A percentile compares a stretch with the other conserved stretches of the same genome.
These are phyloP conservation scores for Thumatha senex DNA, from an alignment of 2,888 invertebrate genomes.

Conservation along the genomic window DNA sequence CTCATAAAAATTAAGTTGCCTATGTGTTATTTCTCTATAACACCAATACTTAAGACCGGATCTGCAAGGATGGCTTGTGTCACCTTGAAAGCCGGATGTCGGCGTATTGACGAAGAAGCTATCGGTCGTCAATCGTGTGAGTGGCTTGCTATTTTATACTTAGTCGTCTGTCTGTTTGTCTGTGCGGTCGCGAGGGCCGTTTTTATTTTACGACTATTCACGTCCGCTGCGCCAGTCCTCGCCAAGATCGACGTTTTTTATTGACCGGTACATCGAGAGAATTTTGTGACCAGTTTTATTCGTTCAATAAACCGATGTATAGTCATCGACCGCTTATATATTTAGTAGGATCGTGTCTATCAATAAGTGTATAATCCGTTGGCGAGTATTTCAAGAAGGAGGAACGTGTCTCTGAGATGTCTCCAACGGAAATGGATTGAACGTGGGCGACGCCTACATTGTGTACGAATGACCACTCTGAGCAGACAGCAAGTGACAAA, in stretches of 20 bases:
- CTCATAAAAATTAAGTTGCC: background rate
- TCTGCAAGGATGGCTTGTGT: slow-evolving; percentile 76
- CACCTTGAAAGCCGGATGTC: slow-evolving; percentile 82
- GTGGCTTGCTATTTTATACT: slow-evolving; percentile 70
- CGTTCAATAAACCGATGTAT: background rate
- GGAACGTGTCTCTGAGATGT: slow-evolving; percentile 55
- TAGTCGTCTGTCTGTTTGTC: slow-evolving; percentile 69
- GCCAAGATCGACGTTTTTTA: slow-evolving; percentile 69
- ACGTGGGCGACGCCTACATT: slow-evolving; percentile 75
- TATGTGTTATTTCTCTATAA: slow-evolving; percentile 33
- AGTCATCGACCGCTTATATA: background rate
- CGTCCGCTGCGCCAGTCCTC: slow-evolving; percentile 73
- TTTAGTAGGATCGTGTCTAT: slow-evolving; percentile 26
- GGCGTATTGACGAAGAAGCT: slow-evolving; percentile 69
- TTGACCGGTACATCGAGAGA: slow-evolving; percentile 46
- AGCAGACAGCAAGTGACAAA: slow-evolving; percentile 58
- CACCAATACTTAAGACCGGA: slow-evolving; percentile 53
- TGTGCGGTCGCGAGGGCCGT: slow-evolving; percentile 63
- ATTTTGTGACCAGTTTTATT: slow-evolving; percentile 28
- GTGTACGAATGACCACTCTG: slow-evolving; percentile 64
- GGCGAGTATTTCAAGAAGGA: slow-evolving; percentile 45
- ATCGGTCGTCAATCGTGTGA: slow-evolving; percentile 79
- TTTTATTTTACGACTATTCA: slow-evolving; percentile 77
- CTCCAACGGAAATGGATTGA: slow-evolving; percentile 65
- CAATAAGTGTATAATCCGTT: slow-evolving; percentile 35